These are phyloP conservation scores for Gadus macrocephalus DNA, from an alignment of 2,113 vertebrate genomes.

Conservation along the genomic window DNA sequence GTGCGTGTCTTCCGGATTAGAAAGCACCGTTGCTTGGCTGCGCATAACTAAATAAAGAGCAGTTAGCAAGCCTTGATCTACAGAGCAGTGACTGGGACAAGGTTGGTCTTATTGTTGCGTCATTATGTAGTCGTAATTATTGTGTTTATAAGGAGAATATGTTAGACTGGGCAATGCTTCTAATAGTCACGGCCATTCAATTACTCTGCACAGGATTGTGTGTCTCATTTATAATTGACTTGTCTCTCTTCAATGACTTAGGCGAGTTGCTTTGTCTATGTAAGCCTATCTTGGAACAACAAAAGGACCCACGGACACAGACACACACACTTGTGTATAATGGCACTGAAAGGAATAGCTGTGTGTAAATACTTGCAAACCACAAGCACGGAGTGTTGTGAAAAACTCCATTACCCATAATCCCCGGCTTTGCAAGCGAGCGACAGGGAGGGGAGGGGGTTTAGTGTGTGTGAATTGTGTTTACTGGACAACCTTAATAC, in stretches of 20 bases:
- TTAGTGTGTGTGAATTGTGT: constrained; percentile 15
- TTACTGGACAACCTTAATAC: no score
- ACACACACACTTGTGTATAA: neutral
- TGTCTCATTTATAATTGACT: constrained; percentile 17
- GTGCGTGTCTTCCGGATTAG: no score
- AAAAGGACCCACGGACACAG: neutral
- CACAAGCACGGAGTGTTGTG: no score
- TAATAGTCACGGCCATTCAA: neutral
- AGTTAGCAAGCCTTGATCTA: neutral
- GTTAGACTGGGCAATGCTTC: neutral
- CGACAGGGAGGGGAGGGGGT: neutral
- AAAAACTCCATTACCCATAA: no score
- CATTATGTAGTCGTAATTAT: neutral
- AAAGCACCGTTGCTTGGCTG: no score
- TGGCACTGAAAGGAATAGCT: neutral
- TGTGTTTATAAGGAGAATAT: neutral
- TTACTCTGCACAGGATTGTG: neutral
- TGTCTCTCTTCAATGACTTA: neutral
- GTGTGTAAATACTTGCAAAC: no score
- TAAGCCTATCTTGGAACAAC: neutral
- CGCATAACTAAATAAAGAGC: neutral
- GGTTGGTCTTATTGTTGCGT: neutral
- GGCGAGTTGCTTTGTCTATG: neutral
- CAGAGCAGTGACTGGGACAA: neutral
- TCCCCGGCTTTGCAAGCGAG: no score